phyloP scores from a whole-genome alignment of 2,888 invertebrate genomes.

The Piscicola geometra region DNA sequence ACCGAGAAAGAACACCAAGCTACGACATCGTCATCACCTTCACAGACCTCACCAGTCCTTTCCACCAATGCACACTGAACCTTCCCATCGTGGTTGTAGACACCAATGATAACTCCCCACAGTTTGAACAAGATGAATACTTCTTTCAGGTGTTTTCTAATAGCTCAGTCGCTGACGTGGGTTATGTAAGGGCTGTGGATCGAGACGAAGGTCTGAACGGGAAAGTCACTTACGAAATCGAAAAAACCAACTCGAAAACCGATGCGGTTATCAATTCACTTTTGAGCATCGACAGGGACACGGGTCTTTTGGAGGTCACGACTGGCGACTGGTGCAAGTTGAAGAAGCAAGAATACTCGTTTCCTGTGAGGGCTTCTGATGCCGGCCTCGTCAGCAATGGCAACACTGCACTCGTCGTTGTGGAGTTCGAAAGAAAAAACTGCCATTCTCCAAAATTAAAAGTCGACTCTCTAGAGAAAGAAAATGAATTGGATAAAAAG shows the following conservation, averaged over 20 bases:
- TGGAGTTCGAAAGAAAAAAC: background rate
- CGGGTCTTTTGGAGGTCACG: background rate
- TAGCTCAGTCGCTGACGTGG: background rate
- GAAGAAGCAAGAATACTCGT: background rate
- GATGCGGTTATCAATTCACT: background rate
- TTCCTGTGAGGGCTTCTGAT: background rate
- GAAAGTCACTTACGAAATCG: background rate
- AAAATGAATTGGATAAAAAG: background rate
- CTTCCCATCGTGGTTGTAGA: background rate
- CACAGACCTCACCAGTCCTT: background rate
- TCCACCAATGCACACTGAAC: background rate
- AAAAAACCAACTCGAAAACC: background rate
- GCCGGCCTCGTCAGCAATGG: background rate
- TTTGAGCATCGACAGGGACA: background rate
- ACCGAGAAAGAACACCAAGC: background rate
- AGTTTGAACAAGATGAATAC: background rate
- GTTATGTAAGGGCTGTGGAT: background rate
- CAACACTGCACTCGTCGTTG: background rate
- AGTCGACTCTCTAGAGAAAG: background rate
- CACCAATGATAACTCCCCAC: background rate
- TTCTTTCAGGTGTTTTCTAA: background rate
- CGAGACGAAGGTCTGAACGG: background rate
- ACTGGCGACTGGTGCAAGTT: background rate
- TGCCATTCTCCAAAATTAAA: background rate
- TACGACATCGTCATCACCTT: background rate